phyloP scores from a whole-genome alignment of 2,888 invertebrate genomes.

The Dasypogon diadema region DNA sequence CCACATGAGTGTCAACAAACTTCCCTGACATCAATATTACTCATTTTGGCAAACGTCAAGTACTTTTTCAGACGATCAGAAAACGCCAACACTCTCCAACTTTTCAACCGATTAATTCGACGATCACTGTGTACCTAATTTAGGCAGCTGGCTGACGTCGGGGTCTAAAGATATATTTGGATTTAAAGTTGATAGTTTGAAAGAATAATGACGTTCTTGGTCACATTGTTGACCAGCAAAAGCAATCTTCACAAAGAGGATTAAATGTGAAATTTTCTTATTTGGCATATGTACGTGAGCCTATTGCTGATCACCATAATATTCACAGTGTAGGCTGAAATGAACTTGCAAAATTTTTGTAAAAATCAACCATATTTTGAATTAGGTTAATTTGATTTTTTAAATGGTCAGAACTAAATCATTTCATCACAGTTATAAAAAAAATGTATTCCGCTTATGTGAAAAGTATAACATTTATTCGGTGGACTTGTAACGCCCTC shows the following conservation, averaged over 20 bases:
- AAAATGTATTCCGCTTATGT: not conserved
- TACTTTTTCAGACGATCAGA: not conserved
- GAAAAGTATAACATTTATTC: not conserved
- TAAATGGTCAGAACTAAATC: not conserved
- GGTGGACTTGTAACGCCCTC: not conserved
- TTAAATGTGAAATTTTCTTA: not conserved
- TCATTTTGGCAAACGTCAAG: constrained; percentile 8
- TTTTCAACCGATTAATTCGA: not conserved
- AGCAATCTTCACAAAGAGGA: not conserved
- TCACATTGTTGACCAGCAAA: not conserved
- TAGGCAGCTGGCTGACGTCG: not conserved
- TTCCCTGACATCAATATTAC: constrained; percentile 27
- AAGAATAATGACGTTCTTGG: constrained; percentile 1
- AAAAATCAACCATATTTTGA: not conserved
- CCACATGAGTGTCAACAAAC: constrained; percentile 19
- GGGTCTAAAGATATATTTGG: constrained; percentile 2
- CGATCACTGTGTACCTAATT: not conserved
- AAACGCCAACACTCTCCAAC: constrained; percentile 18
- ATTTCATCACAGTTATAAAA: not conserved
- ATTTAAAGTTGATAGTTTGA: not conserved
- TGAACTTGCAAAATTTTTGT: not conserved
- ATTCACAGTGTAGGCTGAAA: not conserved
- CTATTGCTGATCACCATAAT: not conserved
- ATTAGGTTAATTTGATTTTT: not conserved
- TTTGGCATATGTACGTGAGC: constrained; percentile 23